Evolutionary conservation across 2,888 invertebrate species (phyloP), one percentile per base, ranked within the genome.

Genomic region (Apodemia hepburni): DNA sequence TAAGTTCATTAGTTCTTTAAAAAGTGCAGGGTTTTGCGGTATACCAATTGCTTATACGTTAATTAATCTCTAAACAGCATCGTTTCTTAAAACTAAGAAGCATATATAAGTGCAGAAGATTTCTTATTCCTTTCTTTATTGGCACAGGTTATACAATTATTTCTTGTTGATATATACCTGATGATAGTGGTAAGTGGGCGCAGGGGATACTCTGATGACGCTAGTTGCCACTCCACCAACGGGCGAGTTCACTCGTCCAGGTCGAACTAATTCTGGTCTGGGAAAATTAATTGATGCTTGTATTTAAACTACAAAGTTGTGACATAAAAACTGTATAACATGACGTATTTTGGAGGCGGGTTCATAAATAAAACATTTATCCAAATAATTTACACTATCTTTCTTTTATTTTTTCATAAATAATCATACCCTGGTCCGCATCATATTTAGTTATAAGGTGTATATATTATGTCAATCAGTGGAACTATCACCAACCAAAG

Each of bases 181-280:
- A 57, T 57, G 54, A 66, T 90, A 89, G 65, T 88, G 89, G 69
- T 91, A 92, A 59, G 92, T 88, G 58, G 94, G 93, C 68, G 94
- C 95, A 12, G 97, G 97, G 2, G 97, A 97, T 75, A 97, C 95
- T 77, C 97, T 91, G 75, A 97, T 97, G 47, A 97, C 97, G 85
- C 97, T 96, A 35, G 96, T 95, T 58, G 94, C 94, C 42, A 93
- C 92, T 65, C 94, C 88, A 12, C 91, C 84, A 29, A 91, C 92
- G 57, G 92, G 91, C 66, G 81, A 88, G 78, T 76, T 89, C 73
- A 82, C 85, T 74, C 92, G 84, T 33, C 92, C 91, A 15, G 96
- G 95, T 67, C 95, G 92, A 12, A 96, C 94, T 71, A 94, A 82
- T 78, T 96, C 96, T 3, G 96, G 96, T 75, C 96, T 95, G 78